Evolutionary conservation across 2,797 vertebrate species (phyloP).

Genomic region (Chanos chanos): DNA sequence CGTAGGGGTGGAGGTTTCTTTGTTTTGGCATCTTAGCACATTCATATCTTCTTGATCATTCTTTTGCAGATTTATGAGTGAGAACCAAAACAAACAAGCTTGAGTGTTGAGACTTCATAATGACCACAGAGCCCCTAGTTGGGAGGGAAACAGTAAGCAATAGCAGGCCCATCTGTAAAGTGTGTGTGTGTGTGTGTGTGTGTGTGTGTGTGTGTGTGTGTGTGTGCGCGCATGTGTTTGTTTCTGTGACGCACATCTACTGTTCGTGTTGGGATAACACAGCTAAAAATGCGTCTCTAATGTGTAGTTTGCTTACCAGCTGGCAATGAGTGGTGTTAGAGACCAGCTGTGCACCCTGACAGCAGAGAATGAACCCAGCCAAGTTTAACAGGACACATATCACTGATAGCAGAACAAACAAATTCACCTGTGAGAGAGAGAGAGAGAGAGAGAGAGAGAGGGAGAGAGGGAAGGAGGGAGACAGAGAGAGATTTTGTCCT

Average conservation of each 20-base stretch:
- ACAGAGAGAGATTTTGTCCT: neutral
- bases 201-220: neutral
- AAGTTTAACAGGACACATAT: constrained; percentile 82
- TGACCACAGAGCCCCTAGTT: too few relatives aligned
- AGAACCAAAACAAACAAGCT: too few relatives aligned
- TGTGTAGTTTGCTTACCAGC: constrained; percentile 71
- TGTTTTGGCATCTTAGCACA: too few relatives aligned
- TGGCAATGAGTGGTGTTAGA: constrained; percentile 77
- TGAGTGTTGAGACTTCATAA: too few relatives aligned
- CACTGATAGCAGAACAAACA: constrained; percentile 81
- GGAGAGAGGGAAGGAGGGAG: neutral
- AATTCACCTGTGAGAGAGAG: constrained; percentile 69
- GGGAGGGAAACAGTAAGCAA: too few relatives aligned
- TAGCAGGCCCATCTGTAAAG: too few relatives aligned
- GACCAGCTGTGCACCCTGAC: constrained; percentile 81
- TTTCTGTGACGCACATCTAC: too few relatives aligned
- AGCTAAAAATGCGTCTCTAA: neutral
- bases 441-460: neutral
- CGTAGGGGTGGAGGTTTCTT: too few relatives aligned
- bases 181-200: too few relatives aligned
- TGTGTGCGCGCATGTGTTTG: neutral
- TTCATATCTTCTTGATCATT: too few relatives aligned
- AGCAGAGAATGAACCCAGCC: constrained; percentile 81
- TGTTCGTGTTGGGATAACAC: neutral
- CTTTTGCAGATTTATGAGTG: too few relatives aligned